These are phyloP conservation scores for Epizoanthus illoricatus DNA, from an alignment of 92 coral and sea anemone genomes.

Conservation along the genomic window DNA sequence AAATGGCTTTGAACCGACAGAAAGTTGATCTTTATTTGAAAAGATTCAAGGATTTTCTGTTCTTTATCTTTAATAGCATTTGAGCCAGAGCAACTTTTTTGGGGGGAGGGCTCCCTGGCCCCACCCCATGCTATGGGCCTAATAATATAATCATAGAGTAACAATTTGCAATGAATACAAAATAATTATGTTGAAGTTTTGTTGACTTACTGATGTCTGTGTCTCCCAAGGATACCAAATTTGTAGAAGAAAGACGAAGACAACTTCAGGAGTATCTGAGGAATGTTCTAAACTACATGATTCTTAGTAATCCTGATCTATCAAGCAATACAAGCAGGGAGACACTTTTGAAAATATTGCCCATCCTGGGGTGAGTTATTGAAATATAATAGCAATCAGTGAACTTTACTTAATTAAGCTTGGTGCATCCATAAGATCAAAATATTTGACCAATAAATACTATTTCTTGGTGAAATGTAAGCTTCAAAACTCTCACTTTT, in stretches of 20 bases:
- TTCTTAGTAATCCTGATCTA: conserved; percentile 61
- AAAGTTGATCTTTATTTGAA: too few relatives aligned
- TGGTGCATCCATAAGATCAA: not conserved
- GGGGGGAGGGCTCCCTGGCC: too few relatives aligned
- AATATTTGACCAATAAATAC: too few relatives aligned
- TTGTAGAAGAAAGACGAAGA: conserved; percentile 90
- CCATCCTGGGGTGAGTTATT: conserved; percentile 85
- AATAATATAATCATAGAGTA: too few relatives aligned
- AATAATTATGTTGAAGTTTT: not conserved
- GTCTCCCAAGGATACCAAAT: conserved; percentile 71
- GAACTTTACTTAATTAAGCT: not conserved
- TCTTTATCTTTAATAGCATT: too few relatives aligned
- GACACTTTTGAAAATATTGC: conserved; percentile 61
- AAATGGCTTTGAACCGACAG: too few relatives aligned
- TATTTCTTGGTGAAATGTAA: too few relatives aligned
- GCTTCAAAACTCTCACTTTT: too few relatives aligned
- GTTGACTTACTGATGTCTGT: not conserved
- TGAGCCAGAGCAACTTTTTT: too few relatives aligned
- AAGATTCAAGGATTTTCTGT: too few relatives aligned
- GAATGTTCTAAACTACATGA: conserved; percentile 77
- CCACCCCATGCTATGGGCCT: too few relatives aligned
- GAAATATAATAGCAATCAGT: not conserved
- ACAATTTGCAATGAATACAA: too few relatives aligned
- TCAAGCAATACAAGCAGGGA: conserved; percentile 70
- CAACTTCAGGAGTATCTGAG: conserved; percentile 84